phyloP scores from a whole-genome alignment of 2,888 invertebrate species.

The Apeira syringaria region DNA sequence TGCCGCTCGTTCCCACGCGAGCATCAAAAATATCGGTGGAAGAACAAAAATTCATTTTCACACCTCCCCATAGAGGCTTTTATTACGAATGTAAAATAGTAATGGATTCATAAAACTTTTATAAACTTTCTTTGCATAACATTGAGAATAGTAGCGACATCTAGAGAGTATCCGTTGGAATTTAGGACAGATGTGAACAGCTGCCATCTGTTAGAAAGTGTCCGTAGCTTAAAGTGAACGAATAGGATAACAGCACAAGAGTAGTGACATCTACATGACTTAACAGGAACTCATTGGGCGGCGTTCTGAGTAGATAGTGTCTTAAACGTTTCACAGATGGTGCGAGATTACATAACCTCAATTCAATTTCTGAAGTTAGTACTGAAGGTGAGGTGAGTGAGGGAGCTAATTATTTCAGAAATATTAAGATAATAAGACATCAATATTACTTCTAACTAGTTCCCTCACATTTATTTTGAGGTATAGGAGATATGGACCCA shows the following conservation, averaged over 20 bases:
- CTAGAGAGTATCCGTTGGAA: constrained; percentile 41
- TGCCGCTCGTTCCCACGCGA: constrained; percentile 67
- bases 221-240: neutral
- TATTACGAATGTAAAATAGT: constrained; percentile 71
- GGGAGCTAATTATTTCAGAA: too few species aligned
- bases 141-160: constrained; percentile 48
- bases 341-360: too few species aligned
- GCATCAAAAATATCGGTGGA: constrained; percentile 46
- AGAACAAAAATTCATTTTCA: constrained; percentile 78
- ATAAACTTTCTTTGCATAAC: constrained; percentile 52
- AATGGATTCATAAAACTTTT: constrained; percentile 52
- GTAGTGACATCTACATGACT: constrained; percentile 4
- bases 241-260: too few species aligned
- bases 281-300: neutral
- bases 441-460: too few species aligned
- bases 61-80: constrained; percentile 77
- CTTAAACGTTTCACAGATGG: neutral
- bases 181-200: constrained; percentile 52
- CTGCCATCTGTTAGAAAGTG: constrained; percentile 45
- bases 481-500: too few species aligned
- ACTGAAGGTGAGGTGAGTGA: too few species aligned
- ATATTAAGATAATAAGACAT: too few species aligned
- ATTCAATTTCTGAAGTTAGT: too few species aligned
- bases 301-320: neutral
- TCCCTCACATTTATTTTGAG: too few species aligned